Base-by-base conservation (phyloP, 1,140 invertebrate species). In the Cheumatopsyche charites region DNA sequence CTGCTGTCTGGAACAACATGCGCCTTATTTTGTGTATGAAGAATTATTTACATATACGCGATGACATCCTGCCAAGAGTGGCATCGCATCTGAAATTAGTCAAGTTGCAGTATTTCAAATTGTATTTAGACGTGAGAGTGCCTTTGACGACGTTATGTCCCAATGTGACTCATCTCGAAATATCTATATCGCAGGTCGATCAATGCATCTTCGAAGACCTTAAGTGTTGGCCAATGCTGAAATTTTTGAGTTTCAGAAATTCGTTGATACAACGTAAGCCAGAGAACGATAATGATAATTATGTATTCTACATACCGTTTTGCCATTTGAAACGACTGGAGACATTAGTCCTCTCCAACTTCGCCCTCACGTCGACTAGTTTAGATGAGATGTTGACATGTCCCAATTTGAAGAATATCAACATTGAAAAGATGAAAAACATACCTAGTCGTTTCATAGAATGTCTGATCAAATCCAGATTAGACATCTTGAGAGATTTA, bases 391-490 rank as follows among this genome's bases (percentile, higher is more conserved):
- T 85, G 83, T 76, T 85, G 62, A 78, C 80, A 26, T 85, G 83
- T 77, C 76, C 77, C 6, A 77, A 83, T 78, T 80, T 85, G 77
- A 80, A 80, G 65, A 82, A 81, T 76, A 82, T 85, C 75, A 85
- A 81, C 71, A 85, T 85, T 80, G 83, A 85, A 61, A 85, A 85
- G 74, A 85, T 85, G 83, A 85, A 84, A 74, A 85, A 85, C 78
- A 84, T 85, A 66, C 84, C 84, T 9, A 79, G 80, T 45, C 80
- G 82, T 58, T 85, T 85, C 69, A 77, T 85, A 21, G 82, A 83
- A 77, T 80, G 80, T 71, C 79, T 85, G 47, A 75, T 85, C 29
- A 76, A 75, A 66, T 83, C 79, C 4, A 84, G 84, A 77, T 79
- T 82, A 70, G 78, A 79, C 4, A 80, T 79, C 23, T 76, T 85